These are phyloP conservation scores for Helicolenus hilgendorfi DNA, from an alignment of 2,797 vertebrate species.

Conservation along the genomic window DNA sequence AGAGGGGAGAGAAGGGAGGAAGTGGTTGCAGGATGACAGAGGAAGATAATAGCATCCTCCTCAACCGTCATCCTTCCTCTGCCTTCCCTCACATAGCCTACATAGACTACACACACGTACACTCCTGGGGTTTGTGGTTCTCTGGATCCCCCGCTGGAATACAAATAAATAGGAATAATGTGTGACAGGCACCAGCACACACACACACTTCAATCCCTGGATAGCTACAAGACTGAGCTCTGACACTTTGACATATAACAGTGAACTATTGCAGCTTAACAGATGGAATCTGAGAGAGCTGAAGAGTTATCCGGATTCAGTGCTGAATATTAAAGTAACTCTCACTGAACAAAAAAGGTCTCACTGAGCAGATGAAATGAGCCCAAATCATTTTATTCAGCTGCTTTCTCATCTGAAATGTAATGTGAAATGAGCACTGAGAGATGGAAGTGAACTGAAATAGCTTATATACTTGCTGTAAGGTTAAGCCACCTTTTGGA, in stretches of 20 bases:
- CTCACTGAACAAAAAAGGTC: background rate
- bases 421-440: background rate
- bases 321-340: background rate
- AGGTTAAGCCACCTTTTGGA: background rate
- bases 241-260: constrained; percentile 13
- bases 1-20: constrained; percentile 61
- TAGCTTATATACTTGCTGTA: background rate
- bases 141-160: constrained; percentile 5
- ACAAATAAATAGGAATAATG: constrained; percentile 13
- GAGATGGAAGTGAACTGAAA: background rate
- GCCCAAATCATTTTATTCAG: no score
- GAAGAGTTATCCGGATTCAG: background rate
- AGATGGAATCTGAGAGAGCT: background rate
- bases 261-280: background rate
- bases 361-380: background rate
- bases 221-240: background rate
- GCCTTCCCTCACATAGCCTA: constrained; percentile 3
- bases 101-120: background rate
- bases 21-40: constrained; percentile 67
- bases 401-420: background rate
- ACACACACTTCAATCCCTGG: background rate
- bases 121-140: background rate
- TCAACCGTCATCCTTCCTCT: constrained; percentile 66
- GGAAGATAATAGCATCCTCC: constrained; percentile 60
- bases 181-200: background rate